Percentiles rank a stretch among this genome's conserved stretches.
Conservation (phyloP, 2,888 invertebrate species). For the Amiota minor region DNA sequence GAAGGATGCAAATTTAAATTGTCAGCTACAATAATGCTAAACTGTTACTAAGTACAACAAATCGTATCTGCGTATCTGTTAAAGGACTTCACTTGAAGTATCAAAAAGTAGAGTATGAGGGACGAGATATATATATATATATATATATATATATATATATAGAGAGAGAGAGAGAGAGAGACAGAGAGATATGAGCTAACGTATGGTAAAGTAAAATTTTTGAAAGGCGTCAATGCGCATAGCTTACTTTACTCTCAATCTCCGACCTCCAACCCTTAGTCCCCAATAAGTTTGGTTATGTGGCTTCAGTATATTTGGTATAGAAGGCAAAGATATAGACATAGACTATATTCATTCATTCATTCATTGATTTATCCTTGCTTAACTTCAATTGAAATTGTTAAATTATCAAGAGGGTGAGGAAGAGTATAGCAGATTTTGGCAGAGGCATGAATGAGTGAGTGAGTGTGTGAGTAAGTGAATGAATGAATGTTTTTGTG, state of each 20-base stretch:
- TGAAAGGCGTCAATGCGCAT: constrained; percentile 61
- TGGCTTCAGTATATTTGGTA: background rate
- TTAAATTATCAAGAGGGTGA: background rate
- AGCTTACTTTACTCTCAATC: background rate
- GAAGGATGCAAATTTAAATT: constrained; percentile 15
- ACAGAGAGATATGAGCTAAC: constrained; percentile 39
- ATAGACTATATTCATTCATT: constrained; percentile 17
- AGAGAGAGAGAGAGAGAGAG: constrained; percentile 44
- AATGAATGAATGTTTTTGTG: too few relatives aligned
- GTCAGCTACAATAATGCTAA: constrained; percentile 20
- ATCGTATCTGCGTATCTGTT: constrained; percentile 44
- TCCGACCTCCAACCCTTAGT: background rate
- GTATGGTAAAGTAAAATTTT: constrained; percentile 47
- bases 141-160: constrained; percentile 41
- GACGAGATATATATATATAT: constrained; percentile 35
- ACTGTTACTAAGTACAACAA: constrained; percentile 56
- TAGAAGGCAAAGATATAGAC: background rate
- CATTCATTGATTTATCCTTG: constrained; percentile 1
- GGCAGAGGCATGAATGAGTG: too few relatives aligned
- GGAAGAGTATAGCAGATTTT: background rate
- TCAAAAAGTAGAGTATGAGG: too few relatives aligned
- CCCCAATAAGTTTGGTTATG: too few relatives aligned
- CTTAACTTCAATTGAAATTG: background rate
- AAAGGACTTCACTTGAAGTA: too few relatives aligned
- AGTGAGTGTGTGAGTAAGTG: too few relatives aligned